Base-by-base conservation (phyloP, 2,888 invertebrate genomes). In the Leptinotarsa peninsularis region DNA sequence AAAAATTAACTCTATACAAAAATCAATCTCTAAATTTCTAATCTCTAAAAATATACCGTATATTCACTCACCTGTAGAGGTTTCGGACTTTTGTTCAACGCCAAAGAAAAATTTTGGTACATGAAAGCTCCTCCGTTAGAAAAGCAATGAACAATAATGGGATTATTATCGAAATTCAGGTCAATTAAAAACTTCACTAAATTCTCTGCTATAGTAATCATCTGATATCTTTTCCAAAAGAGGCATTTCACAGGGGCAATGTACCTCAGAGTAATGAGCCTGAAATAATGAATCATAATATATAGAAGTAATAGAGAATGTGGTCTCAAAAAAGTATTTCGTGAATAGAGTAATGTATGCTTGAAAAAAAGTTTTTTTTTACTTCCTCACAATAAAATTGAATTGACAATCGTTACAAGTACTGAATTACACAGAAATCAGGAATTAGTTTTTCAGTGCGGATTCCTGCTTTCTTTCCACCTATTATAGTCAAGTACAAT, bases 51-150 rank as follows among this genome's bases (percentile, higher is more conserved):
- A 50, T 15, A 43, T 43, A 15, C 17, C 15, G n/a, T 52, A 15
- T 52, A 17, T 73, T 21, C 14, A 78, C 80, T 77, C 78, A 90
- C 91, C 87, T 89, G 90, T 58, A 92, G 86, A 2, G 90, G 90
- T 74, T 89, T 90, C 27, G 89, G 88, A 56, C 89, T 88, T 76
- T 89, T 89, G 78, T 90, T 89, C 81, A 92, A 89, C 10, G 92
- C 92, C 76, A 91, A 84, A 52, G 92, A 91, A 80, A 94, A 91
- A 86, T 93, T 92, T 79, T 92, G 92, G 85, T 94, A 94, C 14
- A 94, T 89, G 84, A 92, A 92, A 4, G 93, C 92, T 21, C 94
- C 94, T n/a, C 94, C 93, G 85, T 94, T 94, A 78, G 94, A 94
- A 85, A 94, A 94, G 74, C 93, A 90, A 83, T 94, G 94, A 85